Evolutionary conservation across 1,140 invertebrate species (phyloP).

Genomic region (Diplogasteroides magnus): DNA sequence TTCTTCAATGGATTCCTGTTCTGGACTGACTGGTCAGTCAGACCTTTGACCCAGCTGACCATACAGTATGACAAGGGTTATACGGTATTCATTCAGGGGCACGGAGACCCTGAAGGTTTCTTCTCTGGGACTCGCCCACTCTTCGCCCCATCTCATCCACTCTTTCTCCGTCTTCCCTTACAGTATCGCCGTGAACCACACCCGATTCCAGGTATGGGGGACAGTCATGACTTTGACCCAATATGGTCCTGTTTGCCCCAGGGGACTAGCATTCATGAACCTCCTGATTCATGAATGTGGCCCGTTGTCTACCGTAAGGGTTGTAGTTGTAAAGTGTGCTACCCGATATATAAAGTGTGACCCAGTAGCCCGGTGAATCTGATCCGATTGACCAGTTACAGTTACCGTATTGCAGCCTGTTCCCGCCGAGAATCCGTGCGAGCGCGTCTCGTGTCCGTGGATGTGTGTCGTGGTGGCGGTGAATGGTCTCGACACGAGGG

Average conservation of each 20-base stretch:
- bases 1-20: slow-evolving; percentile 23
- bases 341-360: too few species aligned
- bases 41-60: too few species aligned
- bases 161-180: slow-evolving; percentile 21
- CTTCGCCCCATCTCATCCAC: slow-evolving; percentile 19
- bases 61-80: neutral
- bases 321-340: too few species aligned
- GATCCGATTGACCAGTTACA: neutral
- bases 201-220: slow-evolving; percentile 3
- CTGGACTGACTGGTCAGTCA: slow-evolving; percentile 25
- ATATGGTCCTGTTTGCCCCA: too few species aligned
- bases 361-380: neutral
- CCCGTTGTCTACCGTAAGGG: too few species aligned
- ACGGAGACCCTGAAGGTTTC: slow-evolving; percentile 24
- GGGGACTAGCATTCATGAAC: too few species aligned
- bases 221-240: too few species aligned
- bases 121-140: slow-evolving; percentile 13
- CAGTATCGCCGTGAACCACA: slow-evolving; percentile 22
- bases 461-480: slow-evolving; percentile 11
- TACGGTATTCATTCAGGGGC: slow-evolving; percentile 1
- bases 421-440: slow-evolving; percentile 13
- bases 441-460: slow-evolving; percentile 1
- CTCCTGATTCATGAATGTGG: too few species aligned
- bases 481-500: neutral
- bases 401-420: slow-evolving; percentile 6